These are phyloP conservation scores for Zaprionus gabonicus DNA, from an alignment of 1,140 invertebrate genomes.

Conservation along the genomic window DNA sequence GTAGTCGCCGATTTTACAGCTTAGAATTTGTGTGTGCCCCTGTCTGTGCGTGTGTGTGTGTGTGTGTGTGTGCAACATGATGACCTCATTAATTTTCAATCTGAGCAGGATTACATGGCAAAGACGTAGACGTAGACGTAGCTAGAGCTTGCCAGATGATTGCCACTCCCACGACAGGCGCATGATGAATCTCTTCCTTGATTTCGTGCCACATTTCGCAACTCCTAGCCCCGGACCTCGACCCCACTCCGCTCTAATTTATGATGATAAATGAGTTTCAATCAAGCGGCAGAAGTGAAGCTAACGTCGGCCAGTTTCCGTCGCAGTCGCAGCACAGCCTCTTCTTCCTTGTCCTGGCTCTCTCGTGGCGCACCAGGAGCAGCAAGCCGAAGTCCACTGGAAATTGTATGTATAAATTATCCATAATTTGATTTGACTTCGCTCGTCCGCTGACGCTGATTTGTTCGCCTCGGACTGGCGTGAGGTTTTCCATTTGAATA, in stretches of 20 bases:
- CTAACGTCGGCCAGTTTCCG: constrained; percentile 50
- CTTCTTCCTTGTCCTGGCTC: constrained; percentile 40
- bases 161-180: constrained; percentile 49
- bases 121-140: constrained; percentile 7
- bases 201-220: constrained; percentile 43
- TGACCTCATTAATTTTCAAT: constrained; percentile 84
- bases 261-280: constrained; percentile 84
- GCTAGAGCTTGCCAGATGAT: constrained; percentile 27
- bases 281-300: constrained; percentile 81
- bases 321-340: constrained; percentile 7
- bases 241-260: constrained; percentile 61
- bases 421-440: constrained; percentile 74
- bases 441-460: constrained; percentile 35
- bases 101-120: constrained; percentile 75
- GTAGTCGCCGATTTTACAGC: constrained; percentile 45
- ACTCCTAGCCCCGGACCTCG: not conserved
- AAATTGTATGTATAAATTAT: constrained; percentile 70
- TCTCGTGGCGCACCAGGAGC: constrained; percentile 25
- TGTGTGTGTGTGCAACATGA: constrained; percentile 55
- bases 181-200: constrained; percentile 72
- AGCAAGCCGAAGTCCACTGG: constrained; percentile 45
- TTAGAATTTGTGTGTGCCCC: constrained; percentile 9
- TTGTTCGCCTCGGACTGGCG: constrained; percentile 14
- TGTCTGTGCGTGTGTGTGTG: constrained; percentile 18
- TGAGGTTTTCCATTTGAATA: constrained; percentile 76